These are phyloP conservation scores for Chymomyza fuscimana DNA, from an alignment of 2,888 invertebrate genomes.

Conservation along the genomic window DNA sequence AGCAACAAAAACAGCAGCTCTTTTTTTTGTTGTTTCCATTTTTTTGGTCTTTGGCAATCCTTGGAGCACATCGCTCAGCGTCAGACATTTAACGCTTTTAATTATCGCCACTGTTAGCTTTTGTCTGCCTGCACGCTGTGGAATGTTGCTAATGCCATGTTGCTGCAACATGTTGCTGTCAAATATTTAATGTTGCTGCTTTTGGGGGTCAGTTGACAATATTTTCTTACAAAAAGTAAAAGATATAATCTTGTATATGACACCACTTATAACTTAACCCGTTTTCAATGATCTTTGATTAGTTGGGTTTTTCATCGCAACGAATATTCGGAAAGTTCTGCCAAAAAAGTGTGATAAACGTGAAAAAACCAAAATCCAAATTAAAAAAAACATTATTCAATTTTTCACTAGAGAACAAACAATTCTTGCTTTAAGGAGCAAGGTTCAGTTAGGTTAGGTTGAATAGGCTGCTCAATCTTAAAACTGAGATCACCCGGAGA, in stretches of 20 bases:
- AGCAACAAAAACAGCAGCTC: constrained; percentile 28
- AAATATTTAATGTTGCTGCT: neutral
- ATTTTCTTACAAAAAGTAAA: neutral
- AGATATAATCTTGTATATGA: neutral
- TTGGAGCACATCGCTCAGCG: constrained; percentile 53
- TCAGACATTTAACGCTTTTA: constrained; percentile 53
- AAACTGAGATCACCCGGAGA: too few relatives aligned
- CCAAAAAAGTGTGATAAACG: too few relatives aligned
- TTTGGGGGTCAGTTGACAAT: constrained; percentile 10
- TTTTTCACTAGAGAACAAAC: too few relatives aligned
- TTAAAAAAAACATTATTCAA: too few relatives aligned
- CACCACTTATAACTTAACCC: too few relatives aligned
- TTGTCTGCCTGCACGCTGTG: neutral
- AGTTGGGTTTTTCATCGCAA: too few relatives aligned
- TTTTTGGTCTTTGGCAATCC: constrained; percentile 46
- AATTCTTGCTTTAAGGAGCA: too few relatives aligned
- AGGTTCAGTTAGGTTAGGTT: too few relatives aligned
- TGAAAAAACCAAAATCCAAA: too few relatives aligned
- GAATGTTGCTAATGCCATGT: neutral
- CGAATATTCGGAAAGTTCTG: too few relatives aligned
- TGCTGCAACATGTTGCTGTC: constrained; percentile 19
- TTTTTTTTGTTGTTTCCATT: neutral
- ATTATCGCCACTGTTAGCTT: constrained; percentile 45
- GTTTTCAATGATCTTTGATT: too few relatives aligned
- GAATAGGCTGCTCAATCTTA: too few relatives aligned